Base-by-base conservation (phyloP, 2,888 invertebrate genomes). In the Volucella inflata region DNA sequence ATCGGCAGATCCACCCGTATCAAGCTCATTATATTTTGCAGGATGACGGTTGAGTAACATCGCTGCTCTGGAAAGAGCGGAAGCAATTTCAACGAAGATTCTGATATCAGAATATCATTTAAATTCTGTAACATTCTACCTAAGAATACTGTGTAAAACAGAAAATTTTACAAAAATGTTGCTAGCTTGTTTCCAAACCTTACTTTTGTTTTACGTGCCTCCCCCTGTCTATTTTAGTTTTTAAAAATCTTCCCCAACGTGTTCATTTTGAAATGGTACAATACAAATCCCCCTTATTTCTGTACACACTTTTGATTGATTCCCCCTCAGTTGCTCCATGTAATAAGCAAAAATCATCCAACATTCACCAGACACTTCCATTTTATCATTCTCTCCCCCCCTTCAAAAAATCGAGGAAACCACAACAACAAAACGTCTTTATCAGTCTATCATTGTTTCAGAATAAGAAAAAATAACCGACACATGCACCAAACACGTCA, bases 251-350 rank as follows among this genome's bases (percentile, higher is more conserved):
- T 48, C 9, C 10, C 11, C 12, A 55, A 16, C 53, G 10, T 42
- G 8, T 16, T n/a, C n/a, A 36, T 10, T 16, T 42, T 36, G 9
- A 38, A 42, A 44, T 36, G 8, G n/a, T 36, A 51, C 38, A 40
- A 10, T 51, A 14, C n/a, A 55, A 36, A 40, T 64, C 44, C 44
- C 60, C 82, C 60, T 21, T 36, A n/a, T 57, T 65, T 51, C 65
- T 70, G 71, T 44, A 30, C 38, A 36, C 48, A 55, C 46, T 57
- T 70, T 85, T 81, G 85, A 85, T 81, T 85, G 76, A 85, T 81
- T 68, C 50, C 36, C 55, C 40, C 81, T 76, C 72, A 81, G 76
- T 57, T 44, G 50, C 59, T 64, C 72, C 64, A 57, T 48, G 48
- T 48, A 48, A 38, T 70, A 62, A 53, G 57, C 67, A 62, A 30